Evolutionary conservation across 37 sponge, comb jelly and placozoan species (phyloP).

Genomic region (Oscarella lobularis): DNA sequence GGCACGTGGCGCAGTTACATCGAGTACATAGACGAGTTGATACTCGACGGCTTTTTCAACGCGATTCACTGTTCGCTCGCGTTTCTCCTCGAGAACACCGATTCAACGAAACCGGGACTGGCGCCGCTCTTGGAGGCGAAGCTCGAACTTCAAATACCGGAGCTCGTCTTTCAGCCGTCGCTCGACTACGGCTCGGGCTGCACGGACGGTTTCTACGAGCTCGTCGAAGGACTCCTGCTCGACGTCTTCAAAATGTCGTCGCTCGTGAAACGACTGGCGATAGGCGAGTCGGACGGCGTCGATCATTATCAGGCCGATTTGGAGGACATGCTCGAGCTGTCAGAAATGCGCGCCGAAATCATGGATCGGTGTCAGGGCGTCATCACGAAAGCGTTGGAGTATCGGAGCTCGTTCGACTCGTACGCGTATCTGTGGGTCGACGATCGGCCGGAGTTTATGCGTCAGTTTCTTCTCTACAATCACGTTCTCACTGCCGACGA

Average conservation of each 20-base stretch:
- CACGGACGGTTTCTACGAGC: slow-evolving; percentile 49
- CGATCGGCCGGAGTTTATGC: slow-evolving; percentile 83
- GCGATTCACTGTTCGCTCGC: slow-evolving; percentile 72
- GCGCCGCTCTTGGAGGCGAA: slow-evolving; percentile 79
- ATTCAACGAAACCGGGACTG: slow-evolving; percentile 15
- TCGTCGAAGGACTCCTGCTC: slow-evolving; percentile 74
- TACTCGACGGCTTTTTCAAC: slow-evolving; percentile 91
- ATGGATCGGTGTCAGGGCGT: slow-evolving; percentile 30
- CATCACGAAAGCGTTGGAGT: slow-evolving; percentile 49
- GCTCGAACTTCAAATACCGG: slow-evolving; percentile 86
- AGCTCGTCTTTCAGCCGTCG: slow-evolving; percentile 71
- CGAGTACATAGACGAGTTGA: slow-evolving; percentile 82
- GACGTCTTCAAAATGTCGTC: slow-evolving; percentile 71
- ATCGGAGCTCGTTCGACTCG: slow-evolving; percentile 64
- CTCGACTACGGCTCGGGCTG: slow-evolving; percentile 71
- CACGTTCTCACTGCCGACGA: slow-evolving; percentile 93
- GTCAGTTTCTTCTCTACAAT: slow-evolving; percentile 88
- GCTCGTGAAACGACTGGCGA: slow-evolving; percentile 77
- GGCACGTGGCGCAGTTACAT: slow-evolving; percentile 77
- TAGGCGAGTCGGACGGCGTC: slow-evolving; percentile 42
- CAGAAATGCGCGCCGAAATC: slow-evolving; percentile 75
- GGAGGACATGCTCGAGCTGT: slow-evolving; percentile 89
- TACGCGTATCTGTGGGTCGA: slow-evolving; percentile 96
- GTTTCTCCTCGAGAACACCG: slow-evolving; percentile 75
- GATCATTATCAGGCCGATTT: slow-evolving; percentile 77